Percentiles rank a stretch among this genome's conserved stretches.
These are phyloP conservation scores for Drepana falcataria DNA, from an alignment of 2,888 invertebrate genomes.

Conservation along the genomic window DNA sequence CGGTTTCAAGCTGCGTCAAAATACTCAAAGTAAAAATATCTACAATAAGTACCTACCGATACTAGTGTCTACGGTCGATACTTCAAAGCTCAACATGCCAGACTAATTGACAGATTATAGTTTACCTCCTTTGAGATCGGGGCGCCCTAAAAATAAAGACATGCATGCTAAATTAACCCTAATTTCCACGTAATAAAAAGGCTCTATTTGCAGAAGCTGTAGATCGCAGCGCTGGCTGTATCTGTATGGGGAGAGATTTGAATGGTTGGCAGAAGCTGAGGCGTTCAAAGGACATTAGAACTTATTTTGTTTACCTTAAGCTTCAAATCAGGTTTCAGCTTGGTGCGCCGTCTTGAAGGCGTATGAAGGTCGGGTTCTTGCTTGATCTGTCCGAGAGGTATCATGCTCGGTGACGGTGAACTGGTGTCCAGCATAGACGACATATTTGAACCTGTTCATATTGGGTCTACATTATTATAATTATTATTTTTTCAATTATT, in stretches of 20 bases:
- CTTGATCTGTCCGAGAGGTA: slow-evolving; percentile 66
- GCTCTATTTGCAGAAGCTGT: background rate
- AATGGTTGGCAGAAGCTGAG: background rate
- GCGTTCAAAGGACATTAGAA: background rate
- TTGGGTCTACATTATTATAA: background rate
- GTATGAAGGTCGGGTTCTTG: slow-evolving; percentile 78
- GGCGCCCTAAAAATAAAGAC: slow-evolving; percentile 3
- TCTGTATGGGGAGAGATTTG: background rate
- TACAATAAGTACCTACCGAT: background rate
- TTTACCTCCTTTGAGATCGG: slow-evolving; percentile 1
- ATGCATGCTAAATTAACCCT: slow-evolving; percentile 3
- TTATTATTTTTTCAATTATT: no score
- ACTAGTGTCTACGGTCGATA: background rate
- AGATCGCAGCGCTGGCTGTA: background rate
- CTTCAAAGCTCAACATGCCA: background rate
- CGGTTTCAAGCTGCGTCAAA: background rate
- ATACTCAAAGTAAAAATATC: background rate
- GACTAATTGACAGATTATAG: background rate
- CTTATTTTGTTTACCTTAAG: slow-evolving; percentile 69
- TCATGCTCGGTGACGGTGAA: slow-evolving; percentile 52
- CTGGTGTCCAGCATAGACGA: slow-evolving; percentile 46
- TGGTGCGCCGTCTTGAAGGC: slow-evolving; percentile 87
- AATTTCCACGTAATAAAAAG: background rate
- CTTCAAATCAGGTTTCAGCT: slow-evolving; percentile 93
- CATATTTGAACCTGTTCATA: slow-evolving; percentile 30